Percentiles rank a stretch among this genome's conserved stretches.
These are phyloP conservation scores for Ameiurus melas DNA, from an alignment of 2,113 vertebrate species.

Conservation along the genomic window DNA sequence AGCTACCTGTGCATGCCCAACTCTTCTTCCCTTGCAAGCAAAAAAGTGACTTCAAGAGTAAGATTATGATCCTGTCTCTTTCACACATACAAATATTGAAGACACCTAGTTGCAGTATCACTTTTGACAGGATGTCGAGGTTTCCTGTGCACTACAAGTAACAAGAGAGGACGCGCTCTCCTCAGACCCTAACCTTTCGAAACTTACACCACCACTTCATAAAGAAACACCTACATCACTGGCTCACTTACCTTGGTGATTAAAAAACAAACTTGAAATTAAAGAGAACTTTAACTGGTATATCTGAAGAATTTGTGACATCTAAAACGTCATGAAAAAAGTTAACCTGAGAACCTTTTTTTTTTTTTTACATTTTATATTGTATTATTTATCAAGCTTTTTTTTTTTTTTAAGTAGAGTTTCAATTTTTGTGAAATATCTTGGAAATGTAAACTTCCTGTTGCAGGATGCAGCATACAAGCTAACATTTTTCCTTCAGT, in stretches of 20 bases:
- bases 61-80: slow-evolving; percentile 28
- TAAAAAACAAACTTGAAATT: neutral
- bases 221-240: slow-evolving; percentile 25
- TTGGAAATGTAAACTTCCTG: neutral
- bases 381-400: neutral
- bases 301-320: neutral
- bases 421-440: neutral
- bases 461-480: neutral
- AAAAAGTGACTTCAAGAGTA: slow-evolving; percentile 30
- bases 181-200: slow-evolving; percentile 44
- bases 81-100: slow-evolving; percentile 39
- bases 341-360: neutral
- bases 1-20: slow-evolving; percentile 35
- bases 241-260: neutral
- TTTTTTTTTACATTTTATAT: neutral
- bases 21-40: slow-evolving; percentile 32
- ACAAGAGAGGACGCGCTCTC: slow-evolving; percentile 25
- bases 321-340: neutral
- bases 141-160: slow-evolving; percentile 52
- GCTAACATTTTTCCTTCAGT: neutral
- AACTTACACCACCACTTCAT: slow-evolving; percentile 34
- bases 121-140: slow-evolving; percentile 53
- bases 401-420: neutral
- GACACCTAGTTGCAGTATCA: slow-evolving; percentile 36
- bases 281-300: neutral